These are phyloP conservation scores for Triplophysa dalaica DNA, from an alignment of 2,113 vertebrate genomes.

Conservation along the genomic window DNA sequence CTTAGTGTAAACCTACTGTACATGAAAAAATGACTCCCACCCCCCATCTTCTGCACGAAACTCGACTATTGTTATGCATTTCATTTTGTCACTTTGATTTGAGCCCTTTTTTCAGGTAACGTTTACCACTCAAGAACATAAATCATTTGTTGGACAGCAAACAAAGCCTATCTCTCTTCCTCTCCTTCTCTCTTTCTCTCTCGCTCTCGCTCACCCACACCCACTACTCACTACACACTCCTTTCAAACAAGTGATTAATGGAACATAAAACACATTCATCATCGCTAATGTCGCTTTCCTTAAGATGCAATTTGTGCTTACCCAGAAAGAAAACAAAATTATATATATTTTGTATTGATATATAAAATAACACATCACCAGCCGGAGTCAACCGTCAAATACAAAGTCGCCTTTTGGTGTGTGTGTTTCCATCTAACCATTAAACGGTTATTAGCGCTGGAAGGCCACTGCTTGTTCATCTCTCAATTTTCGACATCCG, in stretches of 20 bases:
- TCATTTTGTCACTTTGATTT: conserved; percentile 65
- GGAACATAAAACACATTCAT: conserved; percentile 70
- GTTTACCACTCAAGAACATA: conserved; percentile 49
- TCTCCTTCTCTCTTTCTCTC: conserved; percentile 32
- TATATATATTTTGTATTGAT: neutral
- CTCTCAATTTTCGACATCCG: conserved; percentile 53
- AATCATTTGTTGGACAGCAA: conserved; percentile 60
- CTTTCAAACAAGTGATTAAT: conserved; percentile 70
- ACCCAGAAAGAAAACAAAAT: conserved; percentile 46
- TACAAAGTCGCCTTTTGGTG: neutral
- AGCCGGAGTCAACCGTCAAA: conserved; percentile 39
- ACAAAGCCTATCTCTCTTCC: conserved; percentile 59
- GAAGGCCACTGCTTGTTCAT: conserved; percentile 46
- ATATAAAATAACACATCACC: neutral
- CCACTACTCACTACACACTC: conserved; percentile 45
- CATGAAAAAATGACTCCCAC: conserved; percentile 41
- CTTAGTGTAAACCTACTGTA: conserved; percentile 17
- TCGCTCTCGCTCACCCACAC: conserved; percentile 25
- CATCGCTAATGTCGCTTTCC: conserved; percentile 69
- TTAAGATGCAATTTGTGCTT: conserved; percentile 68
- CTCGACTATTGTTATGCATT: conserved; percentile 43
- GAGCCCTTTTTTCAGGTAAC: conserved; percentile 24
- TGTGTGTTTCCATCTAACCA: conserved; percentile 47
- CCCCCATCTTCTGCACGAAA: conserved; percentile 29
- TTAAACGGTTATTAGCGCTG: conserved; percentile 62